Conservation (phyloP, 2,113 vertebrate genomes). For the Neodontobutis hainanensis region DNA sequence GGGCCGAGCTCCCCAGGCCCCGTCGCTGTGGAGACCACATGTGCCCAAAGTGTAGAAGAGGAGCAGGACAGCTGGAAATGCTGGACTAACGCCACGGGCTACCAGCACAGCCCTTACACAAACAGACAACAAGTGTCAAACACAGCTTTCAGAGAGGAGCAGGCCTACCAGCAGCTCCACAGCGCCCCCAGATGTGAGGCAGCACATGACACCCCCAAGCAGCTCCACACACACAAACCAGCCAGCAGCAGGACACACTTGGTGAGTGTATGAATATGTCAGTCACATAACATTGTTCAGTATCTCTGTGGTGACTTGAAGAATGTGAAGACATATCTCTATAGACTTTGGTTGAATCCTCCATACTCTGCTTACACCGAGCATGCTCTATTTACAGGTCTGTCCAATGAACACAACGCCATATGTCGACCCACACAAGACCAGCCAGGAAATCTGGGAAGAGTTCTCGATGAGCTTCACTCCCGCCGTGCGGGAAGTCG, state of each 20-base stretch:
- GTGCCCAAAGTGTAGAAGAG: constrained; percentile 64
- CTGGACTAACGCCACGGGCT: constrained; percentile 68
- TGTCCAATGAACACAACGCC: constrained; percentile 95
- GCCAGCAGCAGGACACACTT: constrained; percentile 85
- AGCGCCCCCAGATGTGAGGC: constrained; percentile 75
- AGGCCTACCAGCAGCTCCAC: constrained; percentile 70
- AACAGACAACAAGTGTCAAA: constrained; percentile 70
- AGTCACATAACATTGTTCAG: background rate
- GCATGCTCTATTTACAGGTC: constrained; percentile 74
- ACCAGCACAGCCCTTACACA: constrained; percentile 73
- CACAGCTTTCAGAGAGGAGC: constrained; percentile 81
- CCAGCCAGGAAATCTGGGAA: constrained; percentile 96
- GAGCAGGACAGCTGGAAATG: constrained; percentile 73
- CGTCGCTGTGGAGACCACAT: constrained; percentile 61
- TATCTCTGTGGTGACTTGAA: background rate
- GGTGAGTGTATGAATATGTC: constrained; percentile 78
- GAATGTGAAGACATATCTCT: no score
- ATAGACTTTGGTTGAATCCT: no score
- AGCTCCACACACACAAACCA: constrained; percentile 61
- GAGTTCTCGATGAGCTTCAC: constrained; percentile 98
- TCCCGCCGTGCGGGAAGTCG: constrained; percentile 95
- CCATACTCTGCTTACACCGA: background rate
- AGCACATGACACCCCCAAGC: constrained; percentile 71
- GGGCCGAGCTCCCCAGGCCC: constrained; percentile 62
- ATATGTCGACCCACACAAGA: constrained; percentile 88